These are phyloP conservation scores for Limonius californicus DNA, from an alignment of 1,140 invertebrate genomes.

Conservation along the genomic window DNA sequence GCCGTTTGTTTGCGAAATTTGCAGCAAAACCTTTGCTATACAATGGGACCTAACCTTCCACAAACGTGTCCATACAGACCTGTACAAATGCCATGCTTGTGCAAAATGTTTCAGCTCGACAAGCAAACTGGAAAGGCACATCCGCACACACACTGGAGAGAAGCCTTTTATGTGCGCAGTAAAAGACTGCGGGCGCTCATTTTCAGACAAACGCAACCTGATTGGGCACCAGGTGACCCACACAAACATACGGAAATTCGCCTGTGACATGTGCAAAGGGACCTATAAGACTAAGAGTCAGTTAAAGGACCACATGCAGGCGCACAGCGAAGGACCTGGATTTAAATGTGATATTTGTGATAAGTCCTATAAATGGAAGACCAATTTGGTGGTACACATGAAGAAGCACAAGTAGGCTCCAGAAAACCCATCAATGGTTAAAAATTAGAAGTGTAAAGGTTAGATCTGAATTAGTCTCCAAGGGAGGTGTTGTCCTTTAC, in stretches of 20 bases:
- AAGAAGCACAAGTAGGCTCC: slow-evolving; percentile 30
- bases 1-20: slow-evolving; percentile 28
- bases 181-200: slow-evolving; percentile 24
- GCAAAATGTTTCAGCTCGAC: slow-evolving; percentile 26
- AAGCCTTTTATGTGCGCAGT: slow-evolving; percentile 28
- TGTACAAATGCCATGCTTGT: slow-evolving; percentile 26
- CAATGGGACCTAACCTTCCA: slow-evolving; percentile 26
- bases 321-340: slow-evolving; percentile 28
- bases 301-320: slow-evolving; percentile 34
- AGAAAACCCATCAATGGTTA: too few relatives aligned
- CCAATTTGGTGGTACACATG: slow-evolving; percentile 28
- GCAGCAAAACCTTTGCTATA: slow-evolving; percentile 25
- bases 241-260: slow-evolving; percentile 23
- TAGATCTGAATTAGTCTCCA: too few relatives aligned
- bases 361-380: slow-evolving; percentile 29
- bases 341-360: slow-evolving; percentile 33
- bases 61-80: slow-evolving; percentile 23
- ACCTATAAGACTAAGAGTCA: slow-evolving; percentile 30
- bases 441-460: too few relatives aligned
- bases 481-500: too few relatives aligned
- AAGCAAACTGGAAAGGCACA: slow-evolving; percentile 30
- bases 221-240: slow-evolving; percentile 27
- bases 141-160: slow-evolving; percentile 30
- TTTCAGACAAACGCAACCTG: slow-evolving; percentile 30
- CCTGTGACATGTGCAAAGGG: slow-evolving; percentile 33